Conservation (phyloP, 2,888 invertebrate genomes). For the Xanthorhoe designata region DNA sequence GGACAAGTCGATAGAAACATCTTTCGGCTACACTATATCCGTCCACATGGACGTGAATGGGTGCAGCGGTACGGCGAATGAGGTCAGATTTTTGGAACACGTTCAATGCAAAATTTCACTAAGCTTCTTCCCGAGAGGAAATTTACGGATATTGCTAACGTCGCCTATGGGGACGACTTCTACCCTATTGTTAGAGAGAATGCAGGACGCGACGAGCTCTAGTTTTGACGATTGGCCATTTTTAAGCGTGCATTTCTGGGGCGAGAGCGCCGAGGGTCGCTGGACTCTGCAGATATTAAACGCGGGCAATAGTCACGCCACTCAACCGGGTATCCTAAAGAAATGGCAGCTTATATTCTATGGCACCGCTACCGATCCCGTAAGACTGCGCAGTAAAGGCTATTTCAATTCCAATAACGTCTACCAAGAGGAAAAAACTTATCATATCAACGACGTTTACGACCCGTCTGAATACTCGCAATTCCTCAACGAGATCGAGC, state of each 20-base stretch:
- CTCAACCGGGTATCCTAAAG: conserved; percentile 94
- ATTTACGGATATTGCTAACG: conserved; percentile 94
- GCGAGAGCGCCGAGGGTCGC: conserved; percentile 94
- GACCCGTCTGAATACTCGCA: conserved; percentile 86
- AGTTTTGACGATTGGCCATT: conserved; percentile 99
- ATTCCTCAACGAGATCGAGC: conserved; percentile 80
- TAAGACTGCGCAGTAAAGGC: conserved; percentile 88
- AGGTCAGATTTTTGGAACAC: conserved; percentile 97
- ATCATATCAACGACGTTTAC: conserved; percentile 88
- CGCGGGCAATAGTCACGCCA: conserved; percentile 91
- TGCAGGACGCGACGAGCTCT: conserved; percentile 94
- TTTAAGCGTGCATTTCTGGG: conserved; percentile 99
- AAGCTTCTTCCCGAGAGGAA: conserved; percentile 96
- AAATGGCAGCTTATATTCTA: conserved; percentile 99
- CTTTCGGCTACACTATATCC: conserved; percentile 90
- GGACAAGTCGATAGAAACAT: conserved; percentile 92
- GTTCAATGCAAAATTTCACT: conserved; percentile 98
- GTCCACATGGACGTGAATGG: conserved; percentile 96
- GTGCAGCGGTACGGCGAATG: conserved; percentile 94
- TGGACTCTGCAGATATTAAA: conserved; percentile 94
- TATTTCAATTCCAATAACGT: conserved; percentile 80
- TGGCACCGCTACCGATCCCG: conserved; percentile 95
- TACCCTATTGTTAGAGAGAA: conserved; percentile 96
- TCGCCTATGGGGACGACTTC: conserved; percentile 98
- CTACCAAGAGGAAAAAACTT: conserved; percentile 78